A percentile compares a stretch with the other conserved stretches of the same genome.
phyloP scores from a whole-genome alignment of 1,140 invertebrate genomes.

The Penaeus chinensis region DNA sequence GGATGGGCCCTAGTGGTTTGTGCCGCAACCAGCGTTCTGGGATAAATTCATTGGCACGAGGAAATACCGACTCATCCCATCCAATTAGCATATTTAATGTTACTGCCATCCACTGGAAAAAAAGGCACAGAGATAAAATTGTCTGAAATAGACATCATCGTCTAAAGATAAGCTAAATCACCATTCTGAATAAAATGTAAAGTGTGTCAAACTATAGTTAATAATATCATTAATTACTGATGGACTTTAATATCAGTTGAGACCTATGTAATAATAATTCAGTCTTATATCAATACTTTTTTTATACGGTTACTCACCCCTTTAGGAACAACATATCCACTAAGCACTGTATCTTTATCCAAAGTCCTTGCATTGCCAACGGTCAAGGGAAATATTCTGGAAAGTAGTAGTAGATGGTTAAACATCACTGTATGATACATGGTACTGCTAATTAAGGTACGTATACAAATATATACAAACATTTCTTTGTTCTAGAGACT shows the following conservation, averaged over 20 bases:
- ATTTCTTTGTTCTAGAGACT: too few species aligned
- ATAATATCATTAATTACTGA: too few species aligned
- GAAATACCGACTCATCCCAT: constrained; percentile 34
- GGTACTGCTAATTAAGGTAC: too few species aligned
- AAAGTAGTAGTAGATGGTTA: neutral
- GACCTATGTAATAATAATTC: too few species aligned
- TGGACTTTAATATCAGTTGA: too few species aligned
- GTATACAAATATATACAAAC: too few species aligned
- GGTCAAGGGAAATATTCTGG: constrained; percentile 27
- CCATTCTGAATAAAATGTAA: too few species aligned
- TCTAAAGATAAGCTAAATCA: too few species aligned
- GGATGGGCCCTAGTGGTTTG: constrained; percentile 43
- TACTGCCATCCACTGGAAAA: constrained; percentile 19
- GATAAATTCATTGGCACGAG: constrained; percentile 30
- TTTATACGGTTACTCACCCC: constrained; percentile 24
- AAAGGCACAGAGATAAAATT: neutral
- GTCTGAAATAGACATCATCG: too few species aligned
- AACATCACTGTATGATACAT: neutral
- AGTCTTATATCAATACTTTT: too few species aligned
- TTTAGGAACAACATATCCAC: constrained; percentile 39
- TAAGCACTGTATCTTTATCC: constrained; percentile 29
- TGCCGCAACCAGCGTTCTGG: constrained; percentile 42
- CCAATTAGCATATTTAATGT: constrained; percentile 27
- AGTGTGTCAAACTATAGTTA: too few species aligned
- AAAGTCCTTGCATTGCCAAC: constrained; percentile 14